Conservation (phyloP, 2,113 vertebrate species). For the Morone saxatilis region DNA sequence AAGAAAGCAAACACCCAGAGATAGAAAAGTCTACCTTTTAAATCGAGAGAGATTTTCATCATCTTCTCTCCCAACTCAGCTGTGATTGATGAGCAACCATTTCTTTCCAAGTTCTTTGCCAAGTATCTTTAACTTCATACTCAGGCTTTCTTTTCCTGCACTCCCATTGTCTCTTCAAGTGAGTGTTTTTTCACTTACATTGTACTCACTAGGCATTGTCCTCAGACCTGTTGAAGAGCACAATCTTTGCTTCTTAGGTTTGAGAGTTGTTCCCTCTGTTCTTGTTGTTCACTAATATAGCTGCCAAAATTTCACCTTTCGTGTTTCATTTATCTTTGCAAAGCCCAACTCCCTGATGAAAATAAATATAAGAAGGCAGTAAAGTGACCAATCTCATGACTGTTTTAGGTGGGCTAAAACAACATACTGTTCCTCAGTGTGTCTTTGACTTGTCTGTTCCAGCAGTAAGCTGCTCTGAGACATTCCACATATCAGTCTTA, state of each 20-base stretch:
- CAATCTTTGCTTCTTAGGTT: conserved; percentile 13
- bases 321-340: not conserved
- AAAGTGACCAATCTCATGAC: not conserved
- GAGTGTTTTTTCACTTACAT: not conserved
- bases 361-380: not conserved
- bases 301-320: not conserved
- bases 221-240: conserved; percentile 5
- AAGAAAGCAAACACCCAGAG: conserved; percentile 32
- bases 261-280: conserved; percentile 4
- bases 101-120: conserved; percentile 37
- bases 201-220: conserved; percentile 4
- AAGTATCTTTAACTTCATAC: conserved; percentile 20
- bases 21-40: conserved; percentile 21
- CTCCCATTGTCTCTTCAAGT: conserved; percentile 7
- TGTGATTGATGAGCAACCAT: conserved; percentile 55
- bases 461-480: conserved; percentile 7
- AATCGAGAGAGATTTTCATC: conserved; percentile 31
- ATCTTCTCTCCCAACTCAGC: conserved; percentile 9
- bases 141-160: not conserved
- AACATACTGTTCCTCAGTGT: too few relatives aligned
- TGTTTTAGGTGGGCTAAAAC: not conserved
- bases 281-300: not conserved
- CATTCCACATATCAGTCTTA: not conserved
- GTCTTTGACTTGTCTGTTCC: conserved; percentile 2
- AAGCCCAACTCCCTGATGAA: not conserved